A percentile compares a stretch with the other conserved stretches of the same genome.
phyloP scores from a whole-genome alignment of 2,113 vertebrate genomes.

The Microcebus jonahi region DNA sequence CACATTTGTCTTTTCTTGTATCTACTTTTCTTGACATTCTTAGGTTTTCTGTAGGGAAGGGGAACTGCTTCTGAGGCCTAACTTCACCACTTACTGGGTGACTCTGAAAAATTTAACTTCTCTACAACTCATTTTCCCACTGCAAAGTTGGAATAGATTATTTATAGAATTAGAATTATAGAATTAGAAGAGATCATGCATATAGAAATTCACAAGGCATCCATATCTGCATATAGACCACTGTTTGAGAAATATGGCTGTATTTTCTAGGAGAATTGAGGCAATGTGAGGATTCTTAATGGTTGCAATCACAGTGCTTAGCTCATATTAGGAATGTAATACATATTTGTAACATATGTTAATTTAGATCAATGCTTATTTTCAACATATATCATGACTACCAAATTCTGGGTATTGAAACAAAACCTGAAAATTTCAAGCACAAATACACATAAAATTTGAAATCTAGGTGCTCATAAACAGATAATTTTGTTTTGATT shows the following conservation, averaged over 20 bases:
- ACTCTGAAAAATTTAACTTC: too few species aligned
- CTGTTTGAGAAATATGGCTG: neutral
- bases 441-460: neutral
- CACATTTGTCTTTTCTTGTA: too few species aligned
- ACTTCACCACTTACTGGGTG: too few species aligned
- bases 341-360: neutral
- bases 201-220: neutral
- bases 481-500: neutral
- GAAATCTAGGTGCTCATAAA: neutral
- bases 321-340: neutral
- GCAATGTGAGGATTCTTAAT: neutral
- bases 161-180: too few species aligned
- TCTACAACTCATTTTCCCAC: too few species aligned
- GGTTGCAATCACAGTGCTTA: neutral
- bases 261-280: neutral
- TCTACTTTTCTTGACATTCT: too few species aligned
- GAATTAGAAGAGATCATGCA: too few species aligned
- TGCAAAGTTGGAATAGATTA: too few species aligned
- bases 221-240: neutral
- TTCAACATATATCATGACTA: neutral
- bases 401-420: neutral
- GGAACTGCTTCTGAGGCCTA: too few species aligned
- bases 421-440: neutral
- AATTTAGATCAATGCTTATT: neutral
- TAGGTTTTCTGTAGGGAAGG: too few species aligned